Conservation (phyloP, 2,888 invertebrate genomes). For the Rhogogaster chlorosoma region DNA sequence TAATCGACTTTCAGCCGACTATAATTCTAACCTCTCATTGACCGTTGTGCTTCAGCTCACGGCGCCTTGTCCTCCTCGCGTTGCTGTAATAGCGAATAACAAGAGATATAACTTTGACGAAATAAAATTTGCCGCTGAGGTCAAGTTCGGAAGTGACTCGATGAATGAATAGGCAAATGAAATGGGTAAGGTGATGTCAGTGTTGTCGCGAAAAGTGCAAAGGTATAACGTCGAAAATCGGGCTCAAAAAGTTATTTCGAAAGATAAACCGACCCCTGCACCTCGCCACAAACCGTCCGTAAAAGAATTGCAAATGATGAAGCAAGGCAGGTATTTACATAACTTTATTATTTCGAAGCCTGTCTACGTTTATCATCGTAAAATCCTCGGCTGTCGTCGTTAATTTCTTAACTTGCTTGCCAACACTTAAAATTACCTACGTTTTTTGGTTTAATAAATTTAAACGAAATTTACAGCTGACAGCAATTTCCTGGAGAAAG, state of each 20-base stretch:
- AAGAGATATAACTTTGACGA: not conserved
- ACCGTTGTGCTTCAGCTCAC: not conserved
- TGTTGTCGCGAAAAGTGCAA: constrained; percentile 81
- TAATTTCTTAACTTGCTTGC: not conserved
- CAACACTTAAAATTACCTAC: not conserved
- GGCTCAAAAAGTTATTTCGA: constrained; percentile 85
- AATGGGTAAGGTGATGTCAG: constrained; percentile 85
- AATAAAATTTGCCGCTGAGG: not conserved
- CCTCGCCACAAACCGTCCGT: constrained; percentile 83
- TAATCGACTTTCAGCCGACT: not conserved
- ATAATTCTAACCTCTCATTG: not conserved
- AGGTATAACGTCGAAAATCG: constrained; percentile 89
- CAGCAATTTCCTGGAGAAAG: constrained; percentile 82
- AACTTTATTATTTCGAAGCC: not conserved
- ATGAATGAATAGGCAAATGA: constrained; percentile 53
- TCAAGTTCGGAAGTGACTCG: not conserved
- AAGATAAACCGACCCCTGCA: constrained; percentile 84
- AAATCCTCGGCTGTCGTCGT: not conserved
- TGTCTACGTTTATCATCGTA: not conserved
- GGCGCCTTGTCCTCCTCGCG: not conserved
- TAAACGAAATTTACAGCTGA: constrained; percentile 77
- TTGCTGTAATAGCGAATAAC: not conserved
- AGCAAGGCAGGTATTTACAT: constrained; percentile 76
- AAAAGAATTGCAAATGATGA: constrained; percentile 83
- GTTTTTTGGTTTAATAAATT: constrained; percentile 9